A percentile compares a stretch with the other conserved stretches of the same genome.
phyloP scores from a whole-genome alignment of 2,888 invertebrate genomes.

The Agrochola macilenta region DNA sequence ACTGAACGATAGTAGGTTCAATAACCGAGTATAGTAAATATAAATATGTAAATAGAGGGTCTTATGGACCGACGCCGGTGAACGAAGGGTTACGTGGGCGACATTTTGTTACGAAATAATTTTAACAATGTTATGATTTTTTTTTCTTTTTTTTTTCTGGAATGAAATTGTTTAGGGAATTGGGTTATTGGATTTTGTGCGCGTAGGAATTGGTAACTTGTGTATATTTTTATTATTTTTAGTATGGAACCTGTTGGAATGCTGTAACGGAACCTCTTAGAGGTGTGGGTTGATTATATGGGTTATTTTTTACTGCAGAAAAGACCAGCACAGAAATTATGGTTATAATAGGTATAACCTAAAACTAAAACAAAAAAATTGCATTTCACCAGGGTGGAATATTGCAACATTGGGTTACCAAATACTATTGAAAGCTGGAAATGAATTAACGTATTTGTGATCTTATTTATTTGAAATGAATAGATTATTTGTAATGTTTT shows the following conservation, averaged over 20 bases:
- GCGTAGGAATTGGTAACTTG: constrained; percentile 7
- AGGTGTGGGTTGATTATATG: not conserved
- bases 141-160: constrained; percentile 29
- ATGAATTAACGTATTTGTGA: too few species aligned
- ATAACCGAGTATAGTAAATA: constrained; percentile 73
- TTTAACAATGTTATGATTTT: constrained; percentile 60
- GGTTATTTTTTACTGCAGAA: too few species aligned
- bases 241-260: constrained; percentile 14
- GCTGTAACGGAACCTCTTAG: not conserved
- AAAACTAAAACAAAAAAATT: too few species aligned
- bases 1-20: constrained; percentile 76
- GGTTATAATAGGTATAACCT: too few species aligned
- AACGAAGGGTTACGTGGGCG: constrained; percentile 67
- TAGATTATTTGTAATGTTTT: too few species aligned
- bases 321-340: too few species aligned
- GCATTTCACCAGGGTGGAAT: too few species aligned
- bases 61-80: constrained; percentile 43
- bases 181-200: constrained; percentile 34
- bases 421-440: too few species aligned
- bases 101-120: constrained; percentile 68
- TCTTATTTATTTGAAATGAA: too few species aligned
- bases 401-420: too few species aligned
- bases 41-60: constrained; percentile 76
- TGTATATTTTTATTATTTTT: constrained; percentile 20
- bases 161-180: constrained; percentile 47